Percentiles rank a stretch among this genome's conserved stretches.
Evolutionary conservation across 2,113 vertebrate species (phyloP).

Genomic region (Elephantulus edwardii): DNA sequence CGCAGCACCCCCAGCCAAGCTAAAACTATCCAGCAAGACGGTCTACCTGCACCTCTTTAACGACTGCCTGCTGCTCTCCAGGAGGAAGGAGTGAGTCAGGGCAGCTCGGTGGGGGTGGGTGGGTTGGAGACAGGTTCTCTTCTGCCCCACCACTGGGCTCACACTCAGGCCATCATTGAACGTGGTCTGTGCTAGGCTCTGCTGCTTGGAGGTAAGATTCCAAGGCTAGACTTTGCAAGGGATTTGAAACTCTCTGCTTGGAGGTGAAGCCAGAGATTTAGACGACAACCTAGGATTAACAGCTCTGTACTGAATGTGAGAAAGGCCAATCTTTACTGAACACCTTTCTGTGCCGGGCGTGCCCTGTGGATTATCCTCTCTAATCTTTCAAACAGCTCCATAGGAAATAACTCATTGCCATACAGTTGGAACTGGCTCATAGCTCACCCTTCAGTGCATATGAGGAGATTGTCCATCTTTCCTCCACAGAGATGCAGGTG

Average conservation of each 20-base stretch:
- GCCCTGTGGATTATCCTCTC: not conserved
- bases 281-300: not conserved
- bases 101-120: accelerated
- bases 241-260: not conserved
- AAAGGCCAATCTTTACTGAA: not conserved
- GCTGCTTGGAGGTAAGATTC: not conserved
- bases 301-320: not conserved
- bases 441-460: no score
- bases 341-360: not conserved
- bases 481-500: no score
- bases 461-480: no score
- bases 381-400: not conserved
- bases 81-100: slow-evolving; percentile 90
- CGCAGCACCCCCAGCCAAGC: slow-evolving; percentile 88
- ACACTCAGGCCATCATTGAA: not conserved
- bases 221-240: not conserved
- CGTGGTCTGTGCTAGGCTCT: not conserved
- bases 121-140: no score
- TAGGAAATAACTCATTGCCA: no score
- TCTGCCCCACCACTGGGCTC: not conserved
- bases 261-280: not conserved
- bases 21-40: slow-evolving; percentile 90
- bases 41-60: slow-evolving; percentile 94
- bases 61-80: slow-evolving; percentile 92
- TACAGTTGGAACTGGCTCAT: no score